Conservation (phyloP, 2,113 vertebrate species). For the Sclerurus mexicanus region DNA sequence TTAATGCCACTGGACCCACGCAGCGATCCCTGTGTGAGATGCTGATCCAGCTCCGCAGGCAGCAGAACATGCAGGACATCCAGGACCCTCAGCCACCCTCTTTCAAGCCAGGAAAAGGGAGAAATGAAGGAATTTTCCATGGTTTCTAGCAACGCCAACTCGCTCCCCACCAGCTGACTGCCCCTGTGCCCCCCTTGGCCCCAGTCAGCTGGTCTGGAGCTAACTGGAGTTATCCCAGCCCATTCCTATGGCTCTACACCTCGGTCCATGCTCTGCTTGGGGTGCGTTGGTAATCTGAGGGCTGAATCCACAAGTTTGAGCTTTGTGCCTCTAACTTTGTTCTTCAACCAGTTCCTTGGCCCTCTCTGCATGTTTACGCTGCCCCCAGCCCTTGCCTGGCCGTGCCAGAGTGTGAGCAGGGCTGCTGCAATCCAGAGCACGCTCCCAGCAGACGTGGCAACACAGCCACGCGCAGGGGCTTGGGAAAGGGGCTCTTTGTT, state of each 20-base stretch:
- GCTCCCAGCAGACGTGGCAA: not conserved
- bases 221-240: not conserved
- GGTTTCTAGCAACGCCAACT: not conserved
- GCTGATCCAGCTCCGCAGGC: not conserved
- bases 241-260: accelerated
- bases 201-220: accelerated
- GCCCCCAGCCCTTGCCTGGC: not conserved
- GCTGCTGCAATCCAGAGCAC: accelerated
- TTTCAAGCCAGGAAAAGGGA: not conserved
- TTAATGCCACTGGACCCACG: not conserved
- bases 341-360: not conserved
- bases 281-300: accelerated
- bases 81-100: not conserved
- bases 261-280: accelerated
- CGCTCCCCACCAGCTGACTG: not conserved
- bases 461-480: not conserved
- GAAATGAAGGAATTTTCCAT: not conserved
- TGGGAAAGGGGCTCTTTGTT: accelerated
- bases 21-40: accelerated
- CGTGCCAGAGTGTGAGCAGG: no score
- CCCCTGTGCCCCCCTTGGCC: accelerated
- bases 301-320: not conserved
- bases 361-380: no score
- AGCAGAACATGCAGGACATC: accelerated
- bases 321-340: not conserved